Conservation (phyloP, 1,140 invertebrate genomes). For the Schlechtendalia chinensis region DNA sequence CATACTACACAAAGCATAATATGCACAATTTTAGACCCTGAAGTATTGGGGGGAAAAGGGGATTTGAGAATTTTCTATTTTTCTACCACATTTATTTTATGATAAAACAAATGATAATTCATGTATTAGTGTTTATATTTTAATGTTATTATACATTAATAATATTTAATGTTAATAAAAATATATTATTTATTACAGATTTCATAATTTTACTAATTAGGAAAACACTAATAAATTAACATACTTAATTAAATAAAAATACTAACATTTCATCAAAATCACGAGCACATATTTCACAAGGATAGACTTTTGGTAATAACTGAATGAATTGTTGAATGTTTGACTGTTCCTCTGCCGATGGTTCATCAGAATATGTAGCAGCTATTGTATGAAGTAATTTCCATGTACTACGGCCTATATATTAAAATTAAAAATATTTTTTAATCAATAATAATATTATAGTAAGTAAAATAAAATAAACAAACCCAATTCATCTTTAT, state of each 20-base stretch:
- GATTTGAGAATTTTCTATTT: too few relatives aligned
- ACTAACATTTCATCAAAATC: slow-evolving; percentile 82
- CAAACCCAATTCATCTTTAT: slow-evolving; percentile 28
- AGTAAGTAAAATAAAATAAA: not conserved
- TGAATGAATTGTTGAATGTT: slow-evolving; percentile 83
- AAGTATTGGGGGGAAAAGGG: too few relatives aligned
- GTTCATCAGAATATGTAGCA: slow-evolving; percentile 90
- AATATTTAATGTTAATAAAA: too few relatives aligned
- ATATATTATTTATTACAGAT: too few relatives aligned
- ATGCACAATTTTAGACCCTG: too few relatives aligned
- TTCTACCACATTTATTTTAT: too few relatives aligned
- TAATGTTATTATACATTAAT: too few relatives aligned
- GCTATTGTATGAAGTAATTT: slow-evolving; percentile 95
- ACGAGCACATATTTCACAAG: slow-evolving; percentile 87
- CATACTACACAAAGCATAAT: too few relatives aligned
- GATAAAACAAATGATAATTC: too few relatives aligned
- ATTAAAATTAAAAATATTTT: slow-evolving; percentile 7
- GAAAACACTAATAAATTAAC: too few relatives aligned
- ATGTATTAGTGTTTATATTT: too few relatives aligned
- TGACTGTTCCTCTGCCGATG: slow-evolving; percentile 68
- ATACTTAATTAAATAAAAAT: slow-evolving; percentile 20
- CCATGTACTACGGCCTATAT: slow-evolving; percentile 77
- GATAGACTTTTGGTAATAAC: slow-evolving; percentile 89
- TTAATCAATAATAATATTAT: not conserved
- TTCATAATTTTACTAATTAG: too few relatives aligned